Evolutionary conservation across 2,888 invertebrate genomes (phyloP), one percentile per base, ranked within the genome.

Genomic region (Lasioglossum malachurum): DNA sequence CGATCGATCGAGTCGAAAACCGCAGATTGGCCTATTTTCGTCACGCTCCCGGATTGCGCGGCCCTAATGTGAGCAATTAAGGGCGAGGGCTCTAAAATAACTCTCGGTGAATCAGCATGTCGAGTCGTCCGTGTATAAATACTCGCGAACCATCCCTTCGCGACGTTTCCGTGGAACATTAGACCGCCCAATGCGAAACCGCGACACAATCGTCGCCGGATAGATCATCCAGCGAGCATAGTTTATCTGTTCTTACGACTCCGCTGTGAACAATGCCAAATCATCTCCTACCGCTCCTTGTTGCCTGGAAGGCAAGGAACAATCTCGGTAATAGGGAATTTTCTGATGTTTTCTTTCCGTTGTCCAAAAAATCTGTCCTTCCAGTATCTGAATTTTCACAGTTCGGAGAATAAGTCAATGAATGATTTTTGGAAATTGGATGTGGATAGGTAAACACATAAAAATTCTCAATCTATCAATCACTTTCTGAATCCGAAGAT

Each of bases 91-190:
- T 69, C 38, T n/a, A 41, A 41, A 69, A 41, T 35, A 31, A 69
- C 69, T 23, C 35, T 41, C 23, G 89, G 86, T 92, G 92, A 92
- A 92, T 92, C 92, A 92, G 88, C 85, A 0, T 64, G 84, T 75
- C 41, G n/a, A 35, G 67, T 67, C 86, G 85, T 53, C 89, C 86
- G 89, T 85, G 88, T 89, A 89, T 92, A 92, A 93, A 93, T 92
- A 93, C 87, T 92, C 89, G 82, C 80, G 90, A 82, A 87, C 86
- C 85, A 79, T 83, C 89, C 88, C 83, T 82, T 82, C 69, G 80
- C 53, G 75, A 67, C 80, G 79, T 75, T 86, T 86, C 80, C 82
- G 80, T 38, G 80, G 72, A 82, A 87, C 83, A 81, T 81, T 71
- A 82, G 87, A 81, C 85, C 83, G 87, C 83, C 80, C 83, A 83